phyloP scores from a whole-genome alignment of 2,888 invertebrate species.

The Ennomos erosarius region DNA sequence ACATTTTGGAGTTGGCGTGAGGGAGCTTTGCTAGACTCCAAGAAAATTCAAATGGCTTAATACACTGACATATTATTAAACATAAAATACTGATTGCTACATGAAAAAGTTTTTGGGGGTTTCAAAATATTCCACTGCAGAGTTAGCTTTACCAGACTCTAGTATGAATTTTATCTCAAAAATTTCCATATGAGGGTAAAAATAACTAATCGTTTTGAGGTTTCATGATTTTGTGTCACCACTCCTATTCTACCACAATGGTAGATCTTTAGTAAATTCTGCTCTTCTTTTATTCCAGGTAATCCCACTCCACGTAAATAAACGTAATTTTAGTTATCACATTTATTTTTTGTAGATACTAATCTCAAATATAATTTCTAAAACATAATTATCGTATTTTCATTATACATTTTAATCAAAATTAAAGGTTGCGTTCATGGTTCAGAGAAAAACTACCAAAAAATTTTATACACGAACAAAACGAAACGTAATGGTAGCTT shows the following conservation, averaged over 20 bases:
- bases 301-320: background rate
- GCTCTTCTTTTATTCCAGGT: conserved; percentile 24
- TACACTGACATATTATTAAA: no score
- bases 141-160: no score
- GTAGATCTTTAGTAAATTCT: background rate
- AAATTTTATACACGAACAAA: conserved; percentile 41
- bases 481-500: conserved; percentile 62
- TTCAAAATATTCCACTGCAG: no score
- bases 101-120: no score
- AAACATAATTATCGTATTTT: conserved; percentile 11
- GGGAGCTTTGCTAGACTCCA: no score
- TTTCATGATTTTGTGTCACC: no score
- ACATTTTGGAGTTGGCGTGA: no score
- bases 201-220: no score
- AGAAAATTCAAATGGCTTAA: no score
- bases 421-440: conserved; percentile 52
- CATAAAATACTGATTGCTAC: no score
- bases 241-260: background rate
- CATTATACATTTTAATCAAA: conserved; percentile 43
- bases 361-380: conserved; percentile 33
- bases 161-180: no score
- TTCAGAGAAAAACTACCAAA: conserved; percentile 53
- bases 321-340: conserved; percentile 18
- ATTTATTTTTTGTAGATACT: conserved; percentile 29
- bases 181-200: no score